Percentiles rank a stretch among this genome's conserved stretches.
phyloP scores from a whole-genome alignment of 2,113 vertebrate species.

The Setophaga coronata region DNA sequence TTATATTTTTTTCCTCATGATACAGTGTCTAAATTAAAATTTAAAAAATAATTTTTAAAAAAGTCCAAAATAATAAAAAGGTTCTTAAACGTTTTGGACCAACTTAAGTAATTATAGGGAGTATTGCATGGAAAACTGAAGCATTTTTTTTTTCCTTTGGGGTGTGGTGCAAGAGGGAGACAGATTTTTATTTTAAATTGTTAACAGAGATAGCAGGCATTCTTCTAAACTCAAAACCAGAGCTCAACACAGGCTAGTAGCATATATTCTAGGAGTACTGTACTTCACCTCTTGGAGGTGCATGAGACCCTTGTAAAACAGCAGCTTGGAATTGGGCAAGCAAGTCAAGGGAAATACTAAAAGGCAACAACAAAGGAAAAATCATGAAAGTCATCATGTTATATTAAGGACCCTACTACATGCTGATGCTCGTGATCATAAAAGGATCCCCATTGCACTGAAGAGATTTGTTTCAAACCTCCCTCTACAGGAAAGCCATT shows the following conservation, averaged over 20 bases:
- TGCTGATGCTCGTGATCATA: background rate
- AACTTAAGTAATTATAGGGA: background rate
- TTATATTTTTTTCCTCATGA: background rate
- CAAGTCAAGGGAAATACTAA: background rate
- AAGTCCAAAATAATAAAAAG: background rate
- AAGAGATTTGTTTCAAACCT: constrained; percentile 47
- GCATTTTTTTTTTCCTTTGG: background rate
- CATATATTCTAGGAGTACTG: background rate
- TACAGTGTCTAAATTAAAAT: background rate
- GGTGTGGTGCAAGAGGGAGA: background rate
- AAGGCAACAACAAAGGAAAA: background rate
- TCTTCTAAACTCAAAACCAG: background rate
- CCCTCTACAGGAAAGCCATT: background rate
- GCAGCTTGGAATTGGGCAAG: background rate
- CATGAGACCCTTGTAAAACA: background rate
- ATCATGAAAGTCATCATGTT: background rate
- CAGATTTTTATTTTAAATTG: background rate
- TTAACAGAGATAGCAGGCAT: background rate
- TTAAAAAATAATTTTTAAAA: background rate
- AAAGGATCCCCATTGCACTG: background rate
- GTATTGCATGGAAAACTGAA: background rate
- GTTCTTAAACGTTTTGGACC: background rate
- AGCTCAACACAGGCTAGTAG: background rate
- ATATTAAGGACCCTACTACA: background rate
- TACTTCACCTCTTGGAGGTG: background rate